Evolutionary conservation across 2,113 vertebrate genomes (phyloP).

Genomic region (Ptychochromis oligacanthus): DNA sequence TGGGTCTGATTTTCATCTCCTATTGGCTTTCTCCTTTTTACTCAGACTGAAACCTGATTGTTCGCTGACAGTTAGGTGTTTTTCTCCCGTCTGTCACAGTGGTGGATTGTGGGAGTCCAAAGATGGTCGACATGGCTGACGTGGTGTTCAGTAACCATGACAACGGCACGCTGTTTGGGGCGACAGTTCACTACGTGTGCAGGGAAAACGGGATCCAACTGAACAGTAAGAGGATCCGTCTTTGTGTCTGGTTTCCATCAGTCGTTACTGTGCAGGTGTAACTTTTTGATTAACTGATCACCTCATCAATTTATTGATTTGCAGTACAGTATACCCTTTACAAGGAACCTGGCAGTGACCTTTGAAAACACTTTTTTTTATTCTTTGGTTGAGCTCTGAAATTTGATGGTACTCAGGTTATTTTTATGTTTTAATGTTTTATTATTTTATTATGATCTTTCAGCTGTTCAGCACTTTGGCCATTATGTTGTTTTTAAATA

Average conservation of each 20-base stretch:
- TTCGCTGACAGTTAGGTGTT: background rate
- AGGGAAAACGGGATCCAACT: constrained; percentile 78
- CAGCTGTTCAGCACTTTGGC: background rate
- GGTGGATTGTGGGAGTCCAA: constrained; percentile 88
- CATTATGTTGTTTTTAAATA: background rate
- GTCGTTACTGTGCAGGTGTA: background rate
- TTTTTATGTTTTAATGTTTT: background rate
- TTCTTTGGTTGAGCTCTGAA: background rate
- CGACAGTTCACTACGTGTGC: constrained; percentile 86
- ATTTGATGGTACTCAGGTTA: rapidly evolving
- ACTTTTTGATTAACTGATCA: background rate
- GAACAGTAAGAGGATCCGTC: constrained; percentile 76
- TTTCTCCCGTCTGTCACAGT: constrained; percentile 74
- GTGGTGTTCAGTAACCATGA: constrained; percentile 81
- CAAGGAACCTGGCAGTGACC: background rate
- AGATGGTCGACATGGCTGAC: constrained; percentile 78
- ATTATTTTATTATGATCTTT: background rate
- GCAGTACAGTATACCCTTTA: too few species aligned
- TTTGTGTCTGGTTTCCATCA: background rate
- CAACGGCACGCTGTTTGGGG: constrained; percentile 87
- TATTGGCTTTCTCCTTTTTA: background rate
- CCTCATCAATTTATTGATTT: background rate
- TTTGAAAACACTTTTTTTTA: background rate
- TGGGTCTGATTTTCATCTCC: background rate
- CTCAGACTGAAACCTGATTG: background rate